Evolutionary conservation across 2,797 vertebrate species (phyloP), one percentile per base, ranked within the genome.

Genomic region (Cossypha polioptera): DNA sequence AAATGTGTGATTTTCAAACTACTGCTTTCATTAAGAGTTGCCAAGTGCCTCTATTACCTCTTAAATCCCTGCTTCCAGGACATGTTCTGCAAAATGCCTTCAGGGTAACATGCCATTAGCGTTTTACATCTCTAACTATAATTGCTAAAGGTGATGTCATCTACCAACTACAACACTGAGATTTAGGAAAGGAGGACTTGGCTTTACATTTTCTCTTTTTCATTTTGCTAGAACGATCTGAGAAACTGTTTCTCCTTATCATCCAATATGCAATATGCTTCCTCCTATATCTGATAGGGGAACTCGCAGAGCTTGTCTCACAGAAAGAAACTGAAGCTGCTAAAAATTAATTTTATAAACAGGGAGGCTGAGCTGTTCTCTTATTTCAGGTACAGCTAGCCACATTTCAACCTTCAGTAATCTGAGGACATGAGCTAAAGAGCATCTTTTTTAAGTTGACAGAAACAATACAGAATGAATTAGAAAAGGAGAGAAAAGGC

Each of bases 1-100:
- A 83, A 90, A 93, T 7, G 54, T 76, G 62, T 43, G 62, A 86
- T 81, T 93, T 92, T 81, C 86, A 75, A 92, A 74, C 45, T 69
- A 51, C 71, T 42, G 28, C 72, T 81, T 93, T 68, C 62, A 90
- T 72, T 78, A 86, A 47, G 54, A 78, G 47, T 35, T 89, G 83
- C 63, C 83, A 90, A 84, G 62, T 81, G 51, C 33, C 16, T 84
- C 80, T 93, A 19, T 40, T 78, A 75, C 54, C 59, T 65, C 68
- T 75, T 84, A 86, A 93, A 88, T 77, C 67, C 78, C 42, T 6
- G 6, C 28, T 95, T 84, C 42, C 22, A 81, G 80, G 80, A 36
- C 77, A 76, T 13, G 24, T 74, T 74, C 62, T 90, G 42, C 50
- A 83, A 48, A 95, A 80, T 5, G 42, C 57, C 53, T 71, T 61